Evolutionary conservation across 2,797 vertebrate genomes (phyloP), one percentile per base, ranked within the genome.

Genomic region (Pterois miles): DNA sequence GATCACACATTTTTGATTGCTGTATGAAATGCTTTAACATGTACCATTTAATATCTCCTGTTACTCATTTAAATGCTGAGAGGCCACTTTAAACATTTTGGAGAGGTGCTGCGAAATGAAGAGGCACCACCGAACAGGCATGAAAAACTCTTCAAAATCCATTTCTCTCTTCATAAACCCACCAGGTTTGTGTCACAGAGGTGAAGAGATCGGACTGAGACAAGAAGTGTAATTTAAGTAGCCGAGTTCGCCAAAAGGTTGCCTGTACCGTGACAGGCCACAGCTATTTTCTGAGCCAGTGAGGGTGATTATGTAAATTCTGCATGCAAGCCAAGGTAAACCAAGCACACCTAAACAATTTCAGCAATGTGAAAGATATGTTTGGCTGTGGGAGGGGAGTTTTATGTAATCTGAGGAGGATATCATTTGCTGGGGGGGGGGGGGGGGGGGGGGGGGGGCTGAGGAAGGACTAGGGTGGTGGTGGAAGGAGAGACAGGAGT

Each of bases 201-300:
- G 54, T 69, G 66, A 62, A 38, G 70, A 50, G 68, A 53, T 81
- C 67, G 65, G 27, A 50, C 25, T 9, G 46, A 71, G 78, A 78
- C 1, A 33, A 59, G 40, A 65, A 29, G 16, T 60, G 54, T 18
- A 62, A 63, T 65, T 70, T 50, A 59, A 76, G 62, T 8, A 46
- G 54, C 46, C 11, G 10, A 71, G 71, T 83, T 86, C 36, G 23
- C 33, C 64, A 1, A 62, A 85, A 84, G 85, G 82, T 84, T 74
- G 8, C 31, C 69, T 31, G 64, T 58, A 69, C 65, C 60, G 69
- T 77, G 88, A 89, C 52, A 34, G 11, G 64, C 58, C 38, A 3
- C 69, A 22, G 85, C 66, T 89, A 81, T 83, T 85, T 88, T 81
- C 78, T 79, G 83, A 84, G 43, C 27, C 78, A 81, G 20, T 72